Percentiles rank a stretch among this genome's conserved stretches.
phyloP scores from a whole-genome alignment of 2,797 vertebrate genomes.

The Rachycentron canadum region DNA sequence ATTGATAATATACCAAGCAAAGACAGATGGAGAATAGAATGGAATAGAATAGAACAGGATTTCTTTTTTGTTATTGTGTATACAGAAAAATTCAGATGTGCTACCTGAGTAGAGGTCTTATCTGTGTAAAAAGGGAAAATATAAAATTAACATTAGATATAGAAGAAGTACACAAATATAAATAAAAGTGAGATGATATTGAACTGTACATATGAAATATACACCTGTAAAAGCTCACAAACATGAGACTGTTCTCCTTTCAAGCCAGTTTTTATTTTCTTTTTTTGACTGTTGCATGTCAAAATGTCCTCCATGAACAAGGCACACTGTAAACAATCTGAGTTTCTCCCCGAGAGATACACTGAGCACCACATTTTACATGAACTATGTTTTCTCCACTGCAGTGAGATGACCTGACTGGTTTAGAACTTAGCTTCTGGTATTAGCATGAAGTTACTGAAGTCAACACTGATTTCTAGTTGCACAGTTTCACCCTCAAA shows the following conservation, averaged over 20 bases:
- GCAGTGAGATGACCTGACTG: too few relatives aligned
- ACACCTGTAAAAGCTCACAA: too few relatives aligned
- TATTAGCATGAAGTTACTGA: background rate
- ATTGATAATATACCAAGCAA: background rate
- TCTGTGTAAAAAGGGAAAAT: too few relatives aligned
- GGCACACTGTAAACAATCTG: background rate
- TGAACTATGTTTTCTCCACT: background rate
- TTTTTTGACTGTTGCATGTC: background rate
- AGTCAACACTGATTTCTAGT: background rate
- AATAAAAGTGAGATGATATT: too few relatives aligned
- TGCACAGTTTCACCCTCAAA: background rate
- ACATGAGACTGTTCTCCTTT: too few relatives aligned
- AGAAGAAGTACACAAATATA: too few relatives aligned
- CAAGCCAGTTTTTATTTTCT: background rate
- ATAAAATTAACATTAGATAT: too few relatives aligned
- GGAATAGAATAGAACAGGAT: too few relatives aligned
- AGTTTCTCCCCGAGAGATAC: background rate
- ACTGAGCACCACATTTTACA: background rate
- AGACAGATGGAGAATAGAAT: background rate
- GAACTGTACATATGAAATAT: too few relatives aligned
- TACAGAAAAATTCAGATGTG: too few relatives aligned
- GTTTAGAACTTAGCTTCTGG: background rate
- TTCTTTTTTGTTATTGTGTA: too few relatives aligned
- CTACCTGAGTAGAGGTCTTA: too few relatives aligned
- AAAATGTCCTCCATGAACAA: background rate